phyloP scores from a whole-genome alignment of 2,113 vertebrate genomes.

The Chamaea fasciata region DNA sequence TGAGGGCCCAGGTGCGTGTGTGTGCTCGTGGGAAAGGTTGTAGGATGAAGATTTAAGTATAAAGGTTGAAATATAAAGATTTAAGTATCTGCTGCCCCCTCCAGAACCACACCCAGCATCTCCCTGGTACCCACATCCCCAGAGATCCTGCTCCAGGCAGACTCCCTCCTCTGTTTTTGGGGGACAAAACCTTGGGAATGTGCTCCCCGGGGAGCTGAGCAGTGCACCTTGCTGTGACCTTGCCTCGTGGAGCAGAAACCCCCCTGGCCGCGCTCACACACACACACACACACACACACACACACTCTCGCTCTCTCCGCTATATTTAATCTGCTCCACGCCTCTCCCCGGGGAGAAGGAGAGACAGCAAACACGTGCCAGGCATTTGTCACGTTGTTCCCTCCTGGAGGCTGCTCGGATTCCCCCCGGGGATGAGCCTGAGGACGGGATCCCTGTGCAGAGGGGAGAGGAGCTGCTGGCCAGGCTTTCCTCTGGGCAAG shows the following conservation, averaged over 20 bases:
- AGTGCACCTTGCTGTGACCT: neutral
- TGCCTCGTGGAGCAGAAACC: neutral
- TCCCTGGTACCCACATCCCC: neutral
- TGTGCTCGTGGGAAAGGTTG: neutral
- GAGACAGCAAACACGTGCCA: constrained; percentile 23
- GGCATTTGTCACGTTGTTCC: neutral
- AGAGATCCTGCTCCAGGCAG: neutral
- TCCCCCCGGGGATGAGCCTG: neutral
- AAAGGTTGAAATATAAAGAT: no score
- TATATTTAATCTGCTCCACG: constrained; percentile 28
- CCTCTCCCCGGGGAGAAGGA: constrained; percentile 19
- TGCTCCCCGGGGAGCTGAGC: neutral
- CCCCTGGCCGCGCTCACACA: neutral
- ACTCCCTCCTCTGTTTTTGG: neutral
- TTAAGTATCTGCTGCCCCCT: neutral
- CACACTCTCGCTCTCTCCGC: neutral
- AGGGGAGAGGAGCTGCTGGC: neutral
- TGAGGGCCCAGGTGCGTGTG: neutral
- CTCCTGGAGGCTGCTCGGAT: neutral
- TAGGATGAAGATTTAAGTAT: no score
- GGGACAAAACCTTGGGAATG: fast-evolving
- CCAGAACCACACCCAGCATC: neutral
- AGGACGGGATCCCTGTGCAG: neutral
- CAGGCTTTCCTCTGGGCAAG: no score
- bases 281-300: neutral